Base-by-base conservation (phyloP, 2,888 invertebrate genomes). In the Philereme vetulata region DNA sequence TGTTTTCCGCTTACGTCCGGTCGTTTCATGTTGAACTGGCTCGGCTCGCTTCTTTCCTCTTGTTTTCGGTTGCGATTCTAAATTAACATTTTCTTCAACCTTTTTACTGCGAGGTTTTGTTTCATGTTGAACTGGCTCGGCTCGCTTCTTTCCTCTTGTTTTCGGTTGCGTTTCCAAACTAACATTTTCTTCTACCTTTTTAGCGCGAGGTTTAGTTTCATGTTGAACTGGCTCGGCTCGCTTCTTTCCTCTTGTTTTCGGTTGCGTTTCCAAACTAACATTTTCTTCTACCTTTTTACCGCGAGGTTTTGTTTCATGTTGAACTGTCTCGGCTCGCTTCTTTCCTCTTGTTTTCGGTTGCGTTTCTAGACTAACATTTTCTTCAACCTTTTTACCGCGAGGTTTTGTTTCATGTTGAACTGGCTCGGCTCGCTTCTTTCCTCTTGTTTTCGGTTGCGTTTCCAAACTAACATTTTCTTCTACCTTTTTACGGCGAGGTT, bases 1-100 rank as follows among this genome's bases (percentile, higher is more conserved):
- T 5, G 68, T 53, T 61, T 74, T 77, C 4, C 79, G 72, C 51
- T 78, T 80, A 9, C 80, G 70, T 4, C 68, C 65, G 35, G 56
- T 72, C 7, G 47, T 44, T 60, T n/a, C 38, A 40, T 4, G 40
- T 45, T 54, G 8, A 55, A 38, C 36, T n/a, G 36, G n/a, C 32
- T 46, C 46, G 0, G 38, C 35, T 46, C 21, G 21, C 21, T 46
- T 38, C 54, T 34, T 54, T 8, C 47, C 54, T 42, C 40, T 38
- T 8, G 40, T 47, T 40, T 36, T 47, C 32, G 48, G 49, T 60
- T 71, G 69, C 4, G 53, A 47, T 46, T 48, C 64, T 38, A 62
- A 67, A 7, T 46, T 49, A 52, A 48, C 40, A 7, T 51, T 47
- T 51, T 60, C 43, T 21, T 21, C 21, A 21, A 21, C 52, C 52